Evolutionary conservation across 2,797 vertebrate species (phyloP).

Genomic region (Pangasius krempfi): DNA sequence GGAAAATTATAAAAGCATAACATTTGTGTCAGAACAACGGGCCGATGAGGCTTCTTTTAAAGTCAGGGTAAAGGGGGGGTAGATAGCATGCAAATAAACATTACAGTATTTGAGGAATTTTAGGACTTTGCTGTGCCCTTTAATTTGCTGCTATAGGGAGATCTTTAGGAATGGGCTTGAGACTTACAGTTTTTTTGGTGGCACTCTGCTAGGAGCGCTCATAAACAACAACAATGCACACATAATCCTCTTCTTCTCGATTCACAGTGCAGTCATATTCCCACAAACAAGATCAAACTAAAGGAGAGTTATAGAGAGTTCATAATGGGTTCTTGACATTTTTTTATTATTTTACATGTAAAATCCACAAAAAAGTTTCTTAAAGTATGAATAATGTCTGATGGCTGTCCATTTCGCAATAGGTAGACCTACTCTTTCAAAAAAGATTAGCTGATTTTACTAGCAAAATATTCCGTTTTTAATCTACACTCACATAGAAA

Average conservation of each 20-base stretch:
- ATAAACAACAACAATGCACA: not conserved
- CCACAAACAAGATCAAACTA: not conserved
- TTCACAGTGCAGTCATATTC: not conserved
- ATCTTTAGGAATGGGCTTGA: conserved; percentile 61
- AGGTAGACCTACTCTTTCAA: not conserved
- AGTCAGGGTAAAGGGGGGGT: not conserved
- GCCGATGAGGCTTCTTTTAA: not conserved
- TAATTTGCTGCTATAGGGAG: conserved; percentile 62
- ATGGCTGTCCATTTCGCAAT: not conserved
- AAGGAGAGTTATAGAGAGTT: not conserved
- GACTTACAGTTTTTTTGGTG: conserved; percentile 59
- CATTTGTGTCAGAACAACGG: not conserved
- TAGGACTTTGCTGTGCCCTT: conserved; percentile 64
- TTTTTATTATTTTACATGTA: not conserved
- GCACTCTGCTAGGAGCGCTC: conserved; percentile 48
- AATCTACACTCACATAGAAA: not conserved
- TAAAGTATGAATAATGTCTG: not conserved
- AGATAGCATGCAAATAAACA: not conserved
- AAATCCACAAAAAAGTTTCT: not conserved
- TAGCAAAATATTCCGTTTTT: too few species aligned
- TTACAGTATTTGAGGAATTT: conserved; percentile 23
- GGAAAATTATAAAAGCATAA: not conserved
- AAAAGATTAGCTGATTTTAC: not conserved
- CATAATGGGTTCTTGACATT: not conserved
- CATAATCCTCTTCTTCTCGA: not conserved